Evolutionary conservation across 2,888 invertebrate species (phyloP).

Genomic region (Caenorhabditis imperialis): DNA sequence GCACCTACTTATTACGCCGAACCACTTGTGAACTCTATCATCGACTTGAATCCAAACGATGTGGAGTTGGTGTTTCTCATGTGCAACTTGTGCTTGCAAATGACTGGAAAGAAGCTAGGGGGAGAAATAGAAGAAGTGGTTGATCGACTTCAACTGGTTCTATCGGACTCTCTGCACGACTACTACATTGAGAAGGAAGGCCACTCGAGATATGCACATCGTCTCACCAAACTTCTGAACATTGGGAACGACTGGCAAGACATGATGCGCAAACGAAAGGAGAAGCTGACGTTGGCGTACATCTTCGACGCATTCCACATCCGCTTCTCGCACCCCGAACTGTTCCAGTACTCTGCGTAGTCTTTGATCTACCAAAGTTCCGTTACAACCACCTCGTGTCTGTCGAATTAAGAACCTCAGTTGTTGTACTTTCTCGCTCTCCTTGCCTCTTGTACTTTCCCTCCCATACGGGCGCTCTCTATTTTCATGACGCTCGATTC

Average conservation of each 20-base stretch:
- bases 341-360: constrained; percentile 15
- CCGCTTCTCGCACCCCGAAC: constrained; percentile 22
- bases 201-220: constrained; percentile 27
- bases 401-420: too few species aligned
- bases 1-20: constrained; percentile 17
- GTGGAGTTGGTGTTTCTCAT: constrained; percentile 16
- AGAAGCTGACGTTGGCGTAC: constrained; percentile 9
- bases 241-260: constrained; percentile 26
- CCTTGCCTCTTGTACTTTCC: too few species aligned
- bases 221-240: constrained; percentile 7
- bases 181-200: constrained; percentile 19
- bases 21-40: constrained; percentile 2
- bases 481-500: too few species aligned
- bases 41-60: constrained; percentile 15
- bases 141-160: constrained; percentile 16
- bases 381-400: too few species aligned
- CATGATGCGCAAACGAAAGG: constrained; percentile 12
- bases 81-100: constrained; percentile 4
- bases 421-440: constrained; percentile 16
- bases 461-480: too few species aligned
- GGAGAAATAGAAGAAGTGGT: constrained; percentile 20
- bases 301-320: constrained; percentile 21
- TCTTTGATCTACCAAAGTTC: neutral
- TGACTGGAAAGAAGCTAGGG: constrained; percentile 26
- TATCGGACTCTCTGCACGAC: constrained; percentile 14